These are phyloP conservation scores for Oscheius sp. DNA, from an alignment of 2,888 invertebrate species.

Conservation along the genomic window DNA sequence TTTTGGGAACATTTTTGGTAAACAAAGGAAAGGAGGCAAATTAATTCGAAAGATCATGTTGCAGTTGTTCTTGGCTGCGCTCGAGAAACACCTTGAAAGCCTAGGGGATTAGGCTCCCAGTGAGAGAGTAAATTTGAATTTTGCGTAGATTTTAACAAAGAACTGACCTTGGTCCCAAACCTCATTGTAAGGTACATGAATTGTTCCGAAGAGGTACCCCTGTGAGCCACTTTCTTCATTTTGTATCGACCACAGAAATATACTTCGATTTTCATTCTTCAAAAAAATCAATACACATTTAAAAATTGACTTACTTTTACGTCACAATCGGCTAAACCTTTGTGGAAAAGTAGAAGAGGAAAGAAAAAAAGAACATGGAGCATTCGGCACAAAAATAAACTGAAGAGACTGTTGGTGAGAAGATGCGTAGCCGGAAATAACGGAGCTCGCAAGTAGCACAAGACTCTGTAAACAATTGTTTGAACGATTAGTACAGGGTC, in stretches of 20 bases:
- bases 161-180: conserved; percentile 73
- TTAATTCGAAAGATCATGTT: conserved; percentile 8
- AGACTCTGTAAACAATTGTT: conserved; percentile 26
- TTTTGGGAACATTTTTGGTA: neutral
- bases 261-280: conserved; percentile 21
- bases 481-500: conserved; percentile 31
- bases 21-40: conserved; percentile 6
- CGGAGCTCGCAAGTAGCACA: conserved; percentile 22
- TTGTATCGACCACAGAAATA: conserved; percentile 42
- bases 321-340: neutral
- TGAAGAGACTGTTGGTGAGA: neutral
- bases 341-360: neutral
- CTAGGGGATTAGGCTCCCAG: neutral
- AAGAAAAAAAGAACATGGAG: neutral
- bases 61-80: conserved; percentile 13
- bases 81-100: too few species aligned
- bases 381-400: neutral
- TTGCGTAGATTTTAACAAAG: neutral
- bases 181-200: conserved; percentile 75
- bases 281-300: neutral
- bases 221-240: conserved; percentile 24
- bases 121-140: conserved; percentile 3
- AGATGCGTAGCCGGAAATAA: conserved; percentile 22
- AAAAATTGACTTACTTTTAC: neutral
- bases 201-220: conserved; percentile 75